A percentile compares a stretch with the other conserved stretches of the same genome.
Conservation (phyloP, 2,888 invertebrate genomes). For the Ferdinandea cuprea region DNA sequence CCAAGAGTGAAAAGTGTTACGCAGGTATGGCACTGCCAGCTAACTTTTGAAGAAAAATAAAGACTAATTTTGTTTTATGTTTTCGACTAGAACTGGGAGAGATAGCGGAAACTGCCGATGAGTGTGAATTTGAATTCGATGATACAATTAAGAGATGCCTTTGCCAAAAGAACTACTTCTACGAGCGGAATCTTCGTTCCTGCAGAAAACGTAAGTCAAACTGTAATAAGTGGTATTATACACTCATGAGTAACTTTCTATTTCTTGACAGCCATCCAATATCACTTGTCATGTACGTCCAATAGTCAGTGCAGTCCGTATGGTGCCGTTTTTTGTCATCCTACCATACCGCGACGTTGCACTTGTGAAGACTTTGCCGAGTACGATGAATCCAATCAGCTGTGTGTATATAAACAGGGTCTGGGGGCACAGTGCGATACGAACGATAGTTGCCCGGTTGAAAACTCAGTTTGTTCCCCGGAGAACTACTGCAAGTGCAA, state of each 20-base stretch:
- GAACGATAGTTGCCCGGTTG: slow-evolving; percentile 78
- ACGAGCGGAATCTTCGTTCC: slow-evolving; percentile 79
- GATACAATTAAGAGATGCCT: slow-evolving; percentile 79
- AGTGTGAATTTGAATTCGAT: slow-evolving; percentile 80
- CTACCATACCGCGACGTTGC: slow-evolving; percentile 80
- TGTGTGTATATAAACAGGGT: slow-evolving; percentile 80
- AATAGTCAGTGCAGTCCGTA: slow-evolving; percentile 82
- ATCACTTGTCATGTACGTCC: slow-evolving; percentile 80
- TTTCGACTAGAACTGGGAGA: slow-evolving; percentile 82
- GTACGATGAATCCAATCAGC: slow-evolving; percentile 79
- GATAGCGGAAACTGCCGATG: slow-evolving; percentile 80
- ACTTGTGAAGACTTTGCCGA: slow-evolving; percentile 81
- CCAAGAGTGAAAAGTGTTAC: slow-evolving; percentile 79
- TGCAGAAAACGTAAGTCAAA: slow-evolving; percentile 81
- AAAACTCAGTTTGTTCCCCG: slow-evolving; percentile 79
- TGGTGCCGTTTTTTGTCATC: slow-evolving; percentile 79
- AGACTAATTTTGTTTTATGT: neutral
- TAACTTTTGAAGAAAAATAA: neutral
- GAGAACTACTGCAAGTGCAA: slow-evolving; percentile 80
- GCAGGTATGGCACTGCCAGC: slow-evolving; percentile 77
- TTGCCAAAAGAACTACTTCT: slow-evolving; percentile 81
- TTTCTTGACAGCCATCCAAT: slow-evolving; percentile 78
- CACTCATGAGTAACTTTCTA: neutral
- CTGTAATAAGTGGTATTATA: neutral
- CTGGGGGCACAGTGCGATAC: slow-evolving; percentile 80